Evolutionary conservation across 2,888 invertebrate species (phyloP), one percentile per base, ranked within the genome.

Genomic region (Allolobophora icterica): DNA sequence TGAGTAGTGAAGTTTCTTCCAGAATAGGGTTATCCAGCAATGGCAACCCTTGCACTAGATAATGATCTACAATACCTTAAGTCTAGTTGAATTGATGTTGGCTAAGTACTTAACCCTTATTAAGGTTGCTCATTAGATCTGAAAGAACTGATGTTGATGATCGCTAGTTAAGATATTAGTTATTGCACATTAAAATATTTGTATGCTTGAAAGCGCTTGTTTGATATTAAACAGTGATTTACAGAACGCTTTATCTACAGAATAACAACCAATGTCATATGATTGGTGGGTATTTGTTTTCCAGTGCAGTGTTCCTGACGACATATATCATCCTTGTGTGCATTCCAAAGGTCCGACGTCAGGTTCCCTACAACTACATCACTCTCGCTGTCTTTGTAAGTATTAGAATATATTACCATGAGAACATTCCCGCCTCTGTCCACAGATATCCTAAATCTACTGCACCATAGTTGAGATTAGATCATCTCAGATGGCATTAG

Each of bases 301-400:
- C 33, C 94, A 95, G 95, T 93, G 95, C 92, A 15, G 93, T 94
- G 24, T 96, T 96, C 94, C 92, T 96, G 89, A 95, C 95, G 91
- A 95, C 95, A 58, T 96, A 96, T 93, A 94, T 96, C 90, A 94
- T 94, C 15, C 94, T 96, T 92, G 94, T 95, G 71, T 96, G 96
- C 94, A 95, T 96, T 92, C 94, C 94, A 92, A 94, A 93, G 92
- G 95, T 94, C 93, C 95, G 96, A 89, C 94, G 96, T 45, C 94
- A 95, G 91, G 95, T 94, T 93, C 96, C 96, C 13, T 94, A 94
- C 71, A 96, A 96, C 93, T 93, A 95, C 91, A 95, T 96, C 91
- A 95, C 95, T 90, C 95, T 96, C 34, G 94, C 92, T 58, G 92
- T 95, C 34, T 95, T 95, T 94, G 95, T 95, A 89, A 52, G 91